Base-by-base conservation (phyloP, 2,113 vertebrate species). In the Dasyprocta punctata region DNA sequence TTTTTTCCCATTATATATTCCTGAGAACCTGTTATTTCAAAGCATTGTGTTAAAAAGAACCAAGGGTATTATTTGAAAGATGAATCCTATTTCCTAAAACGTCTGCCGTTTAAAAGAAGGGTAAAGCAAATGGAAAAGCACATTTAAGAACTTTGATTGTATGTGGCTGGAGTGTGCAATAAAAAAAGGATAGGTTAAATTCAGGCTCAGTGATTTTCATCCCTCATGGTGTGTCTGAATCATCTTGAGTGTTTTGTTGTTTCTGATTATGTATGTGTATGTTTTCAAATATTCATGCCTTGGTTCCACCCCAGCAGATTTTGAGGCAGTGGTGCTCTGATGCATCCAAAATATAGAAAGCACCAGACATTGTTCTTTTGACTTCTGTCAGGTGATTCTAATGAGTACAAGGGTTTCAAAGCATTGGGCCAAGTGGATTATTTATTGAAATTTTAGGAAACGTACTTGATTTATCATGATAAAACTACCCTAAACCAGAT, bases 371-470 rank as follows among this genome's bases (percentile, higher is more conserved):
- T 92, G 58, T 20, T 91, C 88, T 77, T 95, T 75, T 24, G 63
- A 19, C 54, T 63, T 90, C 28, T 44, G 8, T 13, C 36, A 86
- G 7, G 11, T 75, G 84, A 85, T 92, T 93, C 17, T 93, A 60
- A 56, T 67, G 80, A 58, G 14, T 61, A 11, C 44, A 47, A 80
- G 3, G 9, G 36, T 61, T 94, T 65, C 90, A 52, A 92, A 3
- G 10, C 7, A 11, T 54, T 83, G 63, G 33, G 4, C 38, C 56
- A 87, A 49, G 16, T 90, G n/a, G 95, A 75, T 65, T 71, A 65
- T 47, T 95, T 67, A 86, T 82, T 82, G 85, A 85, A 92, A 77
- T 78, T 36, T 44, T 83, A 77, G n/a, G n/a, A 84, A 80, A n/a
- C 7, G 33, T 44, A 67, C 60, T 93, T 90, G n/a, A 65, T 95